phyloP scores from a whole-genome alignment of 1,140 invertebrate species.

The Brachionus sp. region DNA sequence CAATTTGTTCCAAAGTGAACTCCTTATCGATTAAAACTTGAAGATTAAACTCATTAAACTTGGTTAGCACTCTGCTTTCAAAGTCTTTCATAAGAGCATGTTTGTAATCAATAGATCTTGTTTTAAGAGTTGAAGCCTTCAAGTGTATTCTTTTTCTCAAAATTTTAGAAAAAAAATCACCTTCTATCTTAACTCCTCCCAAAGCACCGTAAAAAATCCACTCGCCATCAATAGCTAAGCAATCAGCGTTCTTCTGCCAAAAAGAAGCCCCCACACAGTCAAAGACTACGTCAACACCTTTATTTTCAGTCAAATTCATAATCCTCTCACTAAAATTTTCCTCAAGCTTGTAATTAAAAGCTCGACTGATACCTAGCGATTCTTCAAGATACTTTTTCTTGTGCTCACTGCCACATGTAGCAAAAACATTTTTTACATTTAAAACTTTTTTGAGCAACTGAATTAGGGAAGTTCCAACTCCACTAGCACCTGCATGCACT shows the following conservation, averaged over 20 bases:
- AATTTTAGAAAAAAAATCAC: constrained; percentile 52
- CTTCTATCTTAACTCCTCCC: constrained; percentile 52
- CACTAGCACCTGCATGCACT: constrained; percentile 58
- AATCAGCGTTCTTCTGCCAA: constrained; percentile 54
- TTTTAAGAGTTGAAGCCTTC: constrained; percentile 53
- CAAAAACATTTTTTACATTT: constrained; percentile 48
- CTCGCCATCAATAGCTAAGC: constrained; percentile 53
- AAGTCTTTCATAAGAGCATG: constrained; percentile 49
- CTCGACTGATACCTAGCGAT: constrained; percentile 51
- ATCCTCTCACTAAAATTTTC: constrained; percentile 50
- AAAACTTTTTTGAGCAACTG: constrained; percentile 53
- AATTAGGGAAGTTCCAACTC: constrained; percentile 57
- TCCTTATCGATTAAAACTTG: constrained; percentile 52
- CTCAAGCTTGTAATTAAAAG: constrained; percentile 58
- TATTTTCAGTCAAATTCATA: constrained; percentile 52
- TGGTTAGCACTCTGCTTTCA: constrained; percentile 47
- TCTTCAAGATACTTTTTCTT: constrained; percentile 52
- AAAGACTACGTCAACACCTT: constrained; percentile 55
- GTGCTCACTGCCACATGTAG: constrained; percentile 54
- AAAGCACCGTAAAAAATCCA: constrained; percentile 58
- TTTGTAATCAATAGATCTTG: constrained; percentile 55
- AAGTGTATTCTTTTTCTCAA: constrained; percentile 53
- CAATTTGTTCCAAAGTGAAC: constrained; percentile 51
- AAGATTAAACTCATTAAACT: constrained; percentile 51
- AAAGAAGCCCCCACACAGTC: constrained; percentile 58